Evolutionary conservation across 2,888 invertebrate species (phyloP), one percentile per base, ranked within the genome.

Genomic region (Sussaba pulchella): DNA sequence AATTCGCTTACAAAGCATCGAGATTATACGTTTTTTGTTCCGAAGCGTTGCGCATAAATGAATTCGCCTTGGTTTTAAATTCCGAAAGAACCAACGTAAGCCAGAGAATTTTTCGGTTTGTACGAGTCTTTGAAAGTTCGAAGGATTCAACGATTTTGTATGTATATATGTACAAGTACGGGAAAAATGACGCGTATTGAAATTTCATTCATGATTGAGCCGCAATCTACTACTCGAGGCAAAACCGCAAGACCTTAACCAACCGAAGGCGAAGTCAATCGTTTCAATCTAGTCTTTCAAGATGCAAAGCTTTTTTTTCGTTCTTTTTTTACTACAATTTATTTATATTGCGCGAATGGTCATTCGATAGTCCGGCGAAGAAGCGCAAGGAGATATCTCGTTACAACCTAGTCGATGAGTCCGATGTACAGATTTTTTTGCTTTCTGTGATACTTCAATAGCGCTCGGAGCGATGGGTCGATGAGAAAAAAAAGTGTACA

Each of bases 201-300:
- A 14, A 36, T 67, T 76, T 61, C 80, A 80, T 80, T 80, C 69
- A 79, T 70, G 70, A 71, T 71, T 26, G 66, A 75, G 41, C 47
- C 6, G 31, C 31, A 5, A 21, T 59, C 12, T 50, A 21, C 52
- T 19, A 54, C 8, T 41, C 31, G 43, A 54, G 52, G 39, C 61
- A 9, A 59, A 39, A 76, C 80, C 76, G 39, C 80, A 80, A 39
- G 45, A 76, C 63, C 71, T n/a, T 64, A 63, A 61, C 24, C 67
- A 71, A n/a, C n/a, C n/a, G n/a, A n/a, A n/a, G n/a, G n/a, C 71
- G 19, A 57, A 71, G 39, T 52, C 54, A 63, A 76, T 80, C 75
- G 80, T 75, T 76, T 72, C 45, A 54, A 76, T 71, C 52, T 2
- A 24, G 50, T 59, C 59, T 39, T 69, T 36, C 73, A 63, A 73